phyloP scores from a whole-genome alignment of 2,888 invertebrate species.

The Parnassius mnemosyne region DNA sequence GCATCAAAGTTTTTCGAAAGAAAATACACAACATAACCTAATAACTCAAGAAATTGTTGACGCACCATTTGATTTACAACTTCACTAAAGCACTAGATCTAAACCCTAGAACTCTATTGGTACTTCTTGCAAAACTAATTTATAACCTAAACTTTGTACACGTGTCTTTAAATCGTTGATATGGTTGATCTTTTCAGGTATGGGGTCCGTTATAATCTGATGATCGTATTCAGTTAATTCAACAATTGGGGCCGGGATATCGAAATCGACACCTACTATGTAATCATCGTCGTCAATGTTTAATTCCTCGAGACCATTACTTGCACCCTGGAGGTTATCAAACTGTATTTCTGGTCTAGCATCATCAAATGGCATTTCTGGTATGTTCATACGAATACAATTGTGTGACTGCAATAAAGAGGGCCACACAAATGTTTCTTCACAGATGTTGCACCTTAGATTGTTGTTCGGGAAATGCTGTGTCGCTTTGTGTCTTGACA shows the following conservation, averaged over 20 bases:
- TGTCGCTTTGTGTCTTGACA: constrained; percentile 55
- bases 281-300: constrained; percentile 56
- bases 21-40: neutral
- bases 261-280: constrained; percentile 55
- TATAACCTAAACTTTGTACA: constrained; percentile 48
- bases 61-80: neutral
- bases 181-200: neutral
- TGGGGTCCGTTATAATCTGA: constrained; percentile 19
- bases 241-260: constrained; percentile 63
- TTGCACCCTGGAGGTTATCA: constrained; percentile 42
- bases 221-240: constrained; percentile 51
- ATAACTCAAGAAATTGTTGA: neutral
- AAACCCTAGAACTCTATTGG: constrained; percentile 61
- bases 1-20: no score
- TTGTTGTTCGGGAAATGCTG: constrained; percentile 46
- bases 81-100: neutral
- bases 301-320: constrained; percentile 48
- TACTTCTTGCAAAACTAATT: constrained; percentile 62
- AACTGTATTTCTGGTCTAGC: constrained; percentile 59
- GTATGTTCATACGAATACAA: constrained; percentile 51
- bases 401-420: constrained; percentile 53
- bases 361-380: constrained; percentile 59
- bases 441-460: constrained; percentile 54
- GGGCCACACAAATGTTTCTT: constrained; percentile 63
- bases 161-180: constrained; percentile 25